These are phyloP conservation scores for Zosterops pallidus DNA, from an alignment of 2,113 vertebrate species.

Conservation along the genomic window DNA sequence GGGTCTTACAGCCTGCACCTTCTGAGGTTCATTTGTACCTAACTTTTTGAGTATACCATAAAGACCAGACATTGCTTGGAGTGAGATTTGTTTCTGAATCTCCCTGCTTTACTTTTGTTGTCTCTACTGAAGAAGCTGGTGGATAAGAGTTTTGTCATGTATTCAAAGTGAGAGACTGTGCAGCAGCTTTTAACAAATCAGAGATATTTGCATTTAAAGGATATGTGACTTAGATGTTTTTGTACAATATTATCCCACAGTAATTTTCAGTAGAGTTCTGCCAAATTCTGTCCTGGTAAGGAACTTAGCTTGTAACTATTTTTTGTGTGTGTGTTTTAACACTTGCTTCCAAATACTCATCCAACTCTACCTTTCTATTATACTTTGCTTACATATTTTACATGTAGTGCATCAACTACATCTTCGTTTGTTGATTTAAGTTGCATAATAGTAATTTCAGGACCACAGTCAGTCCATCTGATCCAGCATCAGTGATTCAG, in stretches of 20 bases:
- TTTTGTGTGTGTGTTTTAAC: neutral
- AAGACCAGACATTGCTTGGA: neutral
- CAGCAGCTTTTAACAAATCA: neutral
- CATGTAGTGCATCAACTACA: neutral
- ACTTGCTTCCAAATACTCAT: neutral
- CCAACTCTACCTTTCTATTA: neutral
- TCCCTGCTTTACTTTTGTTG: neutral
- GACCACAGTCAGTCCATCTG: neutral
- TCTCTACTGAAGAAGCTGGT: neutral
- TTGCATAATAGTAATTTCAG: neutral
- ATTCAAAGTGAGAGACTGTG: neutral
- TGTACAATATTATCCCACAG: neutral
- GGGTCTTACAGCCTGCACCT: neutral
- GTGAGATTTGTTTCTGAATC: neutral
- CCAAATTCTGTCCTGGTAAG: neutral
- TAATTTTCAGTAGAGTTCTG: slow-evolving; percentile 7
- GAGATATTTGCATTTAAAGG: neutral
- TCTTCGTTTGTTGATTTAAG: neutral
- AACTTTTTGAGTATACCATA: neutral
- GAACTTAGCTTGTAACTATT: neutral
- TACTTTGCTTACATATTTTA: neutral
- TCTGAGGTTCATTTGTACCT: neutral
- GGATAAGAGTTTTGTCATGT: neutral
- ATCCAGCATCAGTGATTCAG: neutral
- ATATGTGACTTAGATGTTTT: neutral